phyloP scores from a whole-genome alignment of 1,140 invertebrate genomes.

The Subanguina moxae region DNA sequence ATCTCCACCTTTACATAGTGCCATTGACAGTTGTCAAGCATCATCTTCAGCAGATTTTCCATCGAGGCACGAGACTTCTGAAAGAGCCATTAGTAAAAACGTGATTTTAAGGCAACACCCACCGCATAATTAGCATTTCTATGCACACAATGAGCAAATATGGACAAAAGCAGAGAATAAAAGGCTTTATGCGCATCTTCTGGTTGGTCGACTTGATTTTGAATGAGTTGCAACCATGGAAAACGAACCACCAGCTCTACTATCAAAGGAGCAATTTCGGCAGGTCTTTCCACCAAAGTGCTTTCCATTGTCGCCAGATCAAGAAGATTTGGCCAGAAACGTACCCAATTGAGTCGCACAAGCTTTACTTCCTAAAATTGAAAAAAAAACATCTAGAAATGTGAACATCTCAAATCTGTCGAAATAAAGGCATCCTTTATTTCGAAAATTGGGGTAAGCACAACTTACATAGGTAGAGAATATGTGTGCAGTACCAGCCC shows the following conservation, averaged over 20 bases:
- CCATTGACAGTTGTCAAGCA: constrained; percentile 30
- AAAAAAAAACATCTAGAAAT: too few relatives aligned
- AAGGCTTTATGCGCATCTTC: constrained; percentile 36
- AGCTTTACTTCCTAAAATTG: constrained; percentile 34
- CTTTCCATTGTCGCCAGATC: constrained; percentile 28
- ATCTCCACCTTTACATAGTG: constrained; percentile 35
- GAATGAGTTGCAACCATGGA: constrained; percentile 30
- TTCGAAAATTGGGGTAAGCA: neutral
- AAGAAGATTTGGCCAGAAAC: constrained; percentile 45
- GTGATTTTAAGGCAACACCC: neutral
- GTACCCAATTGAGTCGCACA: constrained; percentile 28
- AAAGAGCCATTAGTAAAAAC: neutral
- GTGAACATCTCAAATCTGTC: too few relatives aligned
- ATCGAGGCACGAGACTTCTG: constrained; percentile 37
- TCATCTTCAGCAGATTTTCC: constrained; percentile 24
- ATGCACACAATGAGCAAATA: constrained; percentile 27
- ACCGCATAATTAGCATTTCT: constrained; percentile 34
- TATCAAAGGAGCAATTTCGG: constrained; percentile 25
- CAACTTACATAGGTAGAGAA: constrained; percentile 37
- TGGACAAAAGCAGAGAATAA: constrained; percentile 34
- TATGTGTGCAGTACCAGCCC: constrained; percentile 33
- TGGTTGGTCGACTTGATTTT: constrained; percentile 29
- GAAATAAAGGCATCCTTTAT: too few relatives aligned
- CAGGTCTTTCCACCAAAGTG: constrained; percentile 19
- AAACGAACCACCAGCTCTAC: constrained; percentile 35